Conservation (phyloP, 2,113 vertebrate species). For the Notarius lentiginosus region DNA sequence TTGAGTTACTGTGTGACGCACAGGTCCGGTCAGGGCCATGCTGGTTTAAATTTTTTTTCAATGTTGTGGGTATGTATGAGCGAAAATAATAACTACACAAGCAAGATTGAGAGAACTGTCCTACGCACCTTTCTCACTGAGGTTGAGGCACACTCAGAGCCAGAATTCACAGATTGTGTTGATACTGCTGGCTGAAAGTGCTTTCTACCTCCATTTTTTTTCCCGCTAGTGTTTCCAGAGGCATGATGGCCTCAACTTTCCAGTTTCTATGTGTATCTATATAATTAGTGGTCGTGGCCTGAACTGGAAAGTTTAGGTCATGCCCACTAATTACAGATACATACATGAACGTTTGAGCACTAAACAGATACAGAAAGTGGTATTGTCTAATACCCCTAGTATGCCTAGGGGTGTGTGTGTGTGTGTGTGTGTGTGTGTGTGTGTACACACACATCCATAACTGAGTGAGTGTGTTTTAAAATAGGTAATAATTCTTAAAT, state of each 20-base stretch:
- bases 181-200: background rate
- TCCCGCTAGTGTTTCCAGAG: background rate
- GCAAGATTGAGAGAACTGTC: background rate
- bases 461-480: background rate
- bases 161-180: too few relatives aligned
- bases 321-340: background rate
- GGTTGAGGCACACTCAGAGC: background rate
- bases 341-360: background rate
- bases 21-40: background rate
- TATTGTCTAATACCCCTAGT: background rate
- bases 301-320: background rate
- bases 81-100: background rate
- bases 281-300: background rate
- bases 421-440: background rate
- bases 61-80: background rate
- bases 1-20: background rate
- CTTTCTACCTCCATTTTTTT: background rate
- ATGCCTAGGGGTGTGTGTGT: background rate
- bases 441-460: too few relatives aligned
- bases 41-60: background rate
- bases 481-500: background rate
- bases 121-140: background rate
- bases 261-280: background rate
- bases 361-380: background rate
- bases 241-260: background rate